These are phyloP conservation scores for Mythimna pallens DNA, from an alignment of 2,888 invertebrate genomes.

Conservation along the genomic window DNA sequence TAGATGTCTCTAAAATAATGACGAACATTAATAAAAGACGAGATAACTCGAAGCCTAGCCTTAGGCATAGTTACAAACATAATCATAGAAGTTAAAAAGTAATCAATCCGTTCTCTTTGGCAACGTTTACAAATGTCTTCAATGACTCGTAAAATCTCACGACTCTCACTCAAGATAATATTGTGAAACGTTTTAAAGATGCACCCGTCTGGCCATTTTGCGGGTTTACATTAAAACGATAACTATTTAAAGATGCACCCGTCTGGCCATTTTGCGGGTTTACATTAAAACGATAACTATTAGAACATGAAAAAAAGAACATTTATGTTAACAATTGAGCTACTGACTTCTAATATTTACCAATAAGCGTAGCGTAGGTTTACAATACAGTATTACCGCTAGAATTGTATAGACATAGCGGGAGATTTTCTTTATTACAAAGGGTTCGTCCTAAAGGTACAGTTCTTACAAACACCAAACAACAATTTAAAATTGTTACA, in stretches of 20 bases:
- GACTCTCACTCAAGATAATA: constrained; percentile 80
- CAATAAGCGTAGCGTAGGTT: background rate
- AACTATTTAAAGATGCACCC: constrained; percentile 66
- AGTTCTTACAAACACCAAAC: background rate
- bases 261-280: constrained; percentile 69
- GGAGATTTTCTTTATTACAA: background rate
- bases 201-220: constrained; percentile 68
- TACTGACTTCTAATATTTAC: background rate
- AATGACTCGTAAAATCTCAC: constrained; percentile 87
- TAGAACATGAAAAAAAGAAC: background rate
- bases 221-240: constrained; percentile 74
- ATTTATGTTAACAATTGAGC: background rate
- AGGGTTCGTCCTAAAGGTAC: background rate
- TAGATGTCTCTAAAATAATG: constrained; percentile 81
- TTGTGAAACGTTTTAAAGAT: constrained; percentile 83
- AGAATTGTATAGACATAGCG: background rate
- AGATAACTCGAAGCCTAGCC: constrained; percentile 78
- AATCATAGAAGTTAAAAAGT: constrained; percentile 89
- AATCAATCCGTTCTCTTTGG: constrained; percentile 89
- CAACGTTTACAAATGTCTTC: constrained; percentile 87
- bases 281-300: constrained; percentile 71
- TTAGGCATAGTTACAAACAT: constrained; percentile 81
- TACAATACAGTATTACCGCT: background rate
- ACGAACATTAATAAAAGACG: constrained; percentile 80
- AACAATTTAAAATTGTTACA: too few relatives aligned